Conservation (phyloP, 1,140 invertebrate species). For the Orchestia grillus region DNA sequence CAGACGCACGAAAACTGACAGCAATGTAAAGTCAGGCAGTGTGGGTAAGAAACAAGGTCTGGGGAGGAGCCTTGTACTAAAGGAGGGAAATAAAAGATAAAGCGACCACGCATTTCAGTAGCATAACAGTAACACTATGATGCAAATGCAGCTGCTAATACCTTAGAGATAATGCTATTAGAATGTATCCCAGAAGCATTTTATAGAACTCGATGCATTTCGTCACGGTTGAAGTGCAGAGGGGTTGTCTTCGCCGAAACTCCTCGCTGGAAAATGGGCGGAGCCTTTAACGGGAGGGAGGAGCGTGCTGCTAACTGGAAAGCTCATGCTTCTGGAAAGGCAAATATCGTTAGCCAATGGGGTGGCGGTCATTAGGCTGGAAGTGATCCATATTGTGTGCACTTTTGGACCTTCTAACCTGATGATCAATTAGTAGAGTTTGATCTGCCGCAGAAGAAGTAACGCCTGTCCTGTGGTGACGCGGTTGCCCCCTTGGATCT, state of each 20-base stretch:
- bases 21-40: not conserved
- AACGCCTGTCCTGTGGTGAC: not conserved
- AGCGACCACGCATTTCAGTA: not conserved
- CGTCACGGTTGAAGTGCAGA: not conserved
- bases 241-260: not conserved
- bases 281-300: not conserved
- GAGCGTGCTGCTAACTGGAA: not conserved
- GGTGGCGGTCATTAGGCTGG: conserved; percentile 22
- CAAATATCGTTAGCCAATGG: conserved; percentile 30
- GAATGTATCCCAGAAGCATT: not conserved
- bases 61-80: not conserved
- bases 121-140: not conserved
- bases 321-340: not conserved
- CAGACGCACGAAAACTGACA: not conserved
- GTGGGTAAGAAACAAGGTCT: not conserved
- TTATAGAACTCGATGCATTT: not conserved
- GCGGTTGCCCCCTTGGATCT: not conserved
- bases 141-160: not conserved
- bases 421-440: conserved; percentile 19
- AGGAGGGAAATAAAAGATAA: not conserved
- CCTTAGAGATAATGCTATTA: not conserved
- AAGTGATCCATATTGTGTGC: conserved; percentile 32
- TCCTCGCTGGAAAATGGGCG: not conserved
- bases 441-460: not conserved
- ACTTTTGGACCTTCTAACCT: not conserved